A percentile compares a stretch with the other conserved stretches of the same genome.
These are phyloP conservation scores for Calephelis virginiensis DNA, from an alignment of 1,140 invertebrate species.

Conservation along the genomic window DNA sequence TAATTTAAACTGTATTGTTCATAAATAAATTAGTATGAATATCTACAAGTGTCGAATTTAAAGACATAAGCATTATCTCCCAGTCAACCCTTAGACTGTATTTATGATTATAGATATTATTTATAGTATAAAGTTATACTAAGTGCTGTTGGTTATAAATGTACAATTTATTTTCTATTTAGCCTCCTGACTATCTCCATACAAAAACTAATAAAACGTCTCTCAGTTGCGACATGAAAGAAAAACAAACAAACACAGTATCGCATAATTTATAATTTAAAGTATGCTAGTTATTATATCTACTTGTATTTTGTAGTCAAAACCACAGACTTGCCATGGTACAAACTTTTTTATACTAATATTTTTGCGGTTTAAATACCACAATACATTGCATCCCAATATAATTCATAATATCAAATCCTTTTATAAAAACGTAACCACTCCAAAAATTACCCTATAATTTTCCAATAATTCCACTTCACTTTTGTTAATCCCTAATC, in stretches of 20 bases:
- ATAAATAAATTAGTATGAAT: not conserved
- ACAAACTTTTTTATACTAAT: too few species aligned
- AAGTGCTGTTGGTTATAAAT: too few species aligned
- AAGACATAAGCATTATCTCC: not conserved
- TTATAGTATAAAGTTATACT: not conserved
- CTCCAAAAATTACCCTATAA: slow-evolving; percentile 51
- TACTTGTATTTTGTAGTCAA: not conserved
- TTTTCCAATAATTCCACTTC: slow-evolving; percentile 69
- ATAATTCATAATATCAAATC: slow-evolving; percentile 1
- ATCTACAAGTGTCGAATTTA: not conserved
- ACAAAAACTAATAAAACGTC: too few species aligned
- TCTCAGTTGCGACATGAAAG: too few species aligned
- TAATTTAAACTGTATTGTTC: not conserved
- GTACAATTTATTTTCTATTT: too few species aligned
- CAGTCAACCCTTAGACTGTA: not conserved
- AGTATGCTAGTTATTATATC: not conserved
- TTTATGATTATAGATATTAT: not conserved
- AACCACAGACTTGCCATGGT: too few species aligned
- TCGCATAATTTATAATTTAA: not conserved
- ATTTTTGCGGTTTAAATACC: slow-evolving; percentile 4
- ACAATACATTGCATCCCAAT: slow-evolving; percentile 4
- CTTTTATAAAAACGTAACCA: slow-evolving; percentile 3
- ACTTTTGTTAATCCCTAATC: slow-evolving; percentile 66
- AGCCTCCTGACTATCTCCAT: too few species aligned
- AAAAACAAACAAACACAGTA: too few species aligned